Percentiles rank a stretch among this genome's conserved stretches.
These are phyloP conservation scores for Deilephila porcellus DNA, from an alignment of 2,888 invertebrate genomes.

Conservation along the genomic window DNA sequence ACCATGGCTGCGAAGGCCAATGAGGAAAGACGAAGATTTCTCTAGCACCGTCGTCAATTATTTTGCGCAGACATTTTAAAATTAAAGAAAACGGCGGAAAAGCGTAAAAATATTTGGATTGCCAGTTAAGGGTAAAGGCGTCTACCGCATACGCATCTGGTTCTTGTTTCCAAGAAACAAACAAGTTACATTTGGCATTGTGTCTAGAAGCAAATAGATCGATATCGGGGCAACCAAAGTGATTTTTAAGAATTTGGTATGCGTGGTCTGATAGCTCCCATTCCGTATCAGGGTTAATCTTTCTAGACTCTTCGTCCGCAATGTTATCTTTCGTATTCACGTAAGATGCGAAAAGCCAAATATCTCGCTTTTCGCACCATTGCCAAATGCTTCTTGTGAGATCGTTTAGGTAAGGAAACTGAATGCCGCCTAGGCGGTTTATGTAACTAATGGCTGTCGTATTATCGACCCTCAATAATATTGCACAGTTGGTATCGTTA, in stretches of 20 bases:
- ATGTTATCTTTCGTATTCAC: neutral
- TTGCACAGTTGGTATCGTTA: neutral
- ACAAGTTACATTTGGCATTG: neutral
- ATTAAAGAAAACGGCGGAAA: neutral
- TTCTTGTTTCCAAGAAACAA: conserved; percentile 12
- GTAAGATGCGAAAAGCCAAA: neutral
- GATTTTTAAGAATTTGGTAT: neutral
- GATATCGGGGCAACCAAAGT: neutral
- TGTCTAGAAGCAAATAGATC: neutral
- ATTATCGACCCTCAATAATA: neutral
- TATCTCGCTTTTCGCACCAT: neutral
- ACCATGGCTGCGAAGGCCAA: conserved; percentile 1
- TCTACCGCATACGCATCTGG: neutral
- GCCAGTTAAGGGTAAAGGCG: neutral
- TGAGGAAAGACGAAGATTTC: neutral
- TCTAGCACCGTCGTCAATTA: neutral
- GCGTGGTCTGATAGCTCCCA: neutral
- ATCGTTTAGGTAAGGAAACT: neutral
- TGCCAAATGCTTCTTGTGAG: neutral
- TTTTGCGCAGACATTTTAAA: conserved; percentile 1
- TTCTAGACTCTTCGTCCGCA: neutral
- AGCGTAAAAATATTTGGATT: neutral
- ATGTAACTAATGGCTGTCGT: neutral
- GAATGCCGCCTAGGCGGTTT: neutral
- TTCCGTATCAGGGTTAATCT: neutral